Evolutionary conservation across 2,113 vertebrate species (phyloP).

Genomic region (Parus major): DNA sequence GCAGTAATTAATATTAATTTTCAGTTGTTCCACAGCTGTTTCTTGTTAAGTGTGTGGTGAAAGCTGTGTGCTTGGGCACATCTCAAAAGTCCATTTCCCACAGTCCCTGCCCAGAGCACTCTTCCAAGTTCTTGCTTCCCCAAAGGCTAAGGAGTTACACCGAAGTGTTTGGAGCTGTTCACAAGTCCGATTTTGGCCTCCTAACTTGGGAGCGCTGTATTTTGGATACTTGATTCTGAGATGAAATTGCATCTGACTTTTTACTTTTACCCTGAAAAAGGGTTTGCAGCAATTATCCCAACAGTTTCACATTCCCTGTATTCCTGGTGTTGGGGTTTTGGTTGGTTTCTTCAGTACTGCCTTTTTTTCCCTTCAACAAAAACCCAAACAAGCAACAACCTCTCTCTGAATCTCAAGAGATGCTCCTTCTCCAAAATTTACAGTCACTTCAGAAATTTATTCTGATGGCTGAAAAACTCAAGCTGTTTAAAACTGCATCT

Average conservation of each 20-base stretch:
- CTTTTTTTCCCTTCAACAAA: neutral
- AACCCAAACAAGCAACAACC: neutral
- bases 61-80: neutral
- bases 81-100: neutral
- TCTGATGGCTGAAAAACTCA: neutral
- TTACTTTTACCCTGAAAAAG: neutral
- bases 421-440: neutral
- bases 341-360: neutral
- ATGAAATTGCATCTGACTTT: neutral
- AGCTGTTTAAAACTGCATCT: neutral
- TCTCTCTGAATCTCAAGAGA: neutral
- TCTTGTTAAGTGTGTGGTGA: slow-evolving; percentile 2
- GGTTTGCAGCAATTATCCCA: neutral
- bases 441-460: neutral
- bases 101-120: neutral
- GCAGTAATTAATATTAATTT: neutral
- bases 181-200: neutral
- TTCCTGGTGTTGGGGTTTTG: neutral
- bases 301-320: neutral
- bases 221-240: neutral
- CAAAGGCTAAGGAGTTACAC: neutral
- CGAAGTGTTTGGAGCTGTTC: neutral
- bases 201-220: neutral
- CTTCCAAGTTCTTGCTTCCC: neutral
- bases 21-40: slow-evolving; percentile 6